These are phyloP conservation scores for Exephanes ischioxanthus DNA, from an alignment of 2,888 invertebrate genomes.

Conservation along the genomic window DNA sequence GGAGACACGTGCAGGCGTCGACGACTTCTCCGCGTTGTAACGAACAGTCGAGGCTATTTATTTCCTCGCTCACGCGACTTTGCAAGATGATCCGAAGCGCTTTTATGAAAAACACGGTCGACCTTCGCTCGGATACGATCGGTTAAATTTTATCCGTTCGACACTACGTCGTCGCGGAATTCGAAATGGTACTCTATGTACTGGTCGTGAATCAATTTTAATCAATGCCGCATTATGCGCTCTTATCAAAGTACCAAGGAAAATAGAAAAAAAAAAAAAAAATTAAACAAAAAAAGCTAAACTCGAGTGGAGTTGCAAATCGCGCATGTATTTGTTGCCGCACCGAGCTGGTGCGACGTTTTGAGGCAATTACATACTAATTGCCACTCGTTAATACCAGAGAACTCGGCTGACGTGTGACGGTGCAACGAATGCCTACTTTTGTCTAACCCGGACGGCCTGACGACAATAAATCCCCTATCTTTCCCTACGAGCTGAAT, in stretches of 20 bases:
- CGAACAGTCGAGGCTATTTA: constrained; percentile 1
- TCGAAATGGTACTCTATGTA: constrained; percentile 19
- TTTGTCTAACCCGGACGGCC: neutral
- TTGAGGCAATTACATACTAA: neutral
- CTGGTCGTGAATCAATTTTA: constrained; percentile 42
- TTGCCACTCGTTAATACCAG: neutral
- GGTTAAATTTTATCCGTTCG: neutral
- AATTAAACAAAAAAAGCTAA: neutral
- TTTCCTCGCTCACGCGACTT: constrained; percentile 1
- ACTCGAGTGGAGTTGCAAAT: neutral
- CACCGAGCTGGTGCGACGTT: neutral
- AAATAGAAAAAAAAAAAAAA: constrained; percentile 14
- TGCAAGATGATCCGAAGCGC: neutral
- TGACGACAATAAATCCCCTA: neutral
- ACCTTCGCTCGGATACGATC: constrained; percentile 28
- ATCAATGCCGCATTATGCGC: neutral
- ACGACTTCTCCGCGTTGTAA: constrained; percentile 11
- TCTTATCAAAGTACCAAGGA: neutral
- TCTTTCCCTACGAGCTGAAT: neutral
- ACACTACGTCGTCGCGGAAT: neutral
- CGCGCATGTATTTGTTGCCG: neutral
- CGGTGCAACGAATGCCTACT: neutral
- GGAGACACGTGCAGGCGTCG: constrained; percentile 15
- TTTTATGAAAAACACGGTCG: constrained; percentile 21
- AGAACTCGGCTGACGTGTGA: neutral